Evolutionary conservation across 2,113 vertebrate genomes (phyloP).

Genomic region (Pseudopodoces humilis): DNA sequence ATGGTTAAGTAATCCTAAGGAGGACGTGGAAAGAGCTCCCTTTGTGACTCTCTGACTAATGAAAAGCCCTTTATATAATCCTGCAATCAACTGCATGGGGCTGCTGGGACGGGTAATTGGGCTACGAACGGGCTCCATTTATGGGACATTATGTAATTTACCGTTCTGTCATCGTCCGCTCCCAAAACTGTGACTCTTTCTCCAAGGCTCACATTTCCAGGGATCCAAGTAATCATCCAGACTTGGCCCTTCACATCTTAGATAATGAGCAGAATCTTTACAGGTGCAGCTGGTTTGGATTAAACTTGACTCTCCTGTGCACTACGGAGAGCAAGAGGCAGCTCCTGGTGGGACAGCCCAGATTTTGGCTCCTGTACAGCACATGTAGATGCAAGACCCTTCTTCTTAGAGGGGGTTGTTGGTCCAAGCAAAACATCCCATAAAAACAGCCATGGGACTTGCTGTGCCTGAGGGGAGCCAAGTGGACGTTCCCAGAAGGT

Average conservation of each 20-base stretch:
- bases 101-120: slow-evolving; percentile 62
- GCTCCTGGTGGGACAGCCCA: neutral
- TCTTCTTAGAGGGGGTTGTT: neutral
- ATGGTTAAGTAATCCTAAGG: slow-evolving; percentile 41
- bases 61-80: slow-evolving; percentile 68
- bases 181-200: neutral
- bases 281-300: neutral
- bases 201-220: neutral
- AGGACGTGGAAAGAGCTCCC: slow-evolving; percentile 50
- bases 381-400: no score
- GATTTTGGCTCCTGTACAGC: neutral
- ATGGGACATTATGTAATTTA: slow-evolving; percentile 60
- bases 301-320: fast-evolving
- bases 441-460: neutral
- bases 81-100: slow-evolving; percentile 64
- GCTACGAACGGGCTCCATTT: slow-evolving; percentile 18
- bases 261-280: neutral
- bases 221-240: neutral
- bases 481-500: fast-evolving
- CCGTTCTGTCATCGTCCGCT: neutral
- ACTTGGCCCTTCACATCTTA: neutral
- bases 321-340: neutral
- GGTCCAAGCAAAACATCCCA: neutral
- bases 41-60: slow-evolving; percentile 59
- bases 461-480: neutral